Evolutionary conservation across 1,140 invertebrate species (phyloP).

Genomic region (Neuroterus valhalla): DNA sequence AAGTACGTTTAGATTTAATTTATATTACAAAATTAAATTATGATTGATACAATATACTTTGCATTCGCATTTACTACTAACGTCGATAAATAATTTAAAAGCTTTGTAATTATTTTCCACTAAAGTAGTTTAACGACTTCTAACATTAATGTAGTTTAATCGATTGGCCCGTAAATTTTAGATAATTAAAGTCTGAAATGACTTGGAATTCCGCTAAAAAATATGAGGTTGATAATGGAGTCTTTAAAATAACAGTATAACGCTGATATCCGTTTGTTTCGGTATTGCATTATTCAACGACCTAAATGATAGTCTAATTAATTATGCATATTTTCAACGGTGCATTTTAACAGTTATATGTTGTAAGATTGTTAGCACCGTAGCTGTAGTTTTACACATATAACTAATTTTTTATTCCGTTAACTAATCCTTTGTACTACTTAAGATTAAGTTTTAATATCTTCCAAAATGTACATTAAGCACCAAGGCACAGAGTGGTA

Average conservation of each 20-base stretch:
- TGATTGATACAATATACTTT: neutral
- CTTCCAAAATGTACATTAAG: constrained; percentile 27
- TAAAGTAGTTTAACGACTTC: neutral
- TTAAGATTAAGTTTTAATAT: constrained; percentile 22
- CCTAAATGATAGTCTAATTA: constrained; percentile 12
- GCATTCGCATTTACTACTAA: constrained; percentile 10
- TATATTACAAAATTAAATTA: neutral
- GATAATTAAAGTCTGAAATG: constrained; percentile 2
- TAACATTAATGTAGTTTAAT: constrained; percentile 10
- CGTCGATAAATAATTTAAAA: constrained; percentile 25
- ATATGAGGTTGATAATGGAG: constrained; percentile 5
- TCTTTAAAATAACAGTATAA: constrained; percentile 1
- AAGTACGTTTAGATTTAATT: too few species aligned
- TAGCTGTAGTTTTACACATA: neutral
- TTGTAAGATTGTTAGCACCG: constrained; percentile 16
- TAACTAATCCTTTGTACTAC: constrained; percentile 27
- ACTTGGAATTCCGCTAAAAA: constrained; percentile 13
- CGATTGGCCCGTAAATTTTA: neutral
- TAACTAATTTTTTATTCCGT: constrained; percentile 4
- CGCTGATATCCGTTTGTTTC: neutral
- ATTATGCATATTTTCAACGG: constrained; percentile 10
- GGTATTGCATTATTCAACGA: neutral
- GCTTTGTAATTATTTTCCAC: constrained; percentile 10
- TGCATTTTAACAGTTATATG: constrained; percentile 6
- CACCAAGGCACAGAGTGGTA: constrained; percentile 20